A percentile compares a stretch with the other conserved stretches of the same genome.
Conservation (phyloP, 2,797 vertebrate genomes). For the Syndactyla subalaris region DNA sequence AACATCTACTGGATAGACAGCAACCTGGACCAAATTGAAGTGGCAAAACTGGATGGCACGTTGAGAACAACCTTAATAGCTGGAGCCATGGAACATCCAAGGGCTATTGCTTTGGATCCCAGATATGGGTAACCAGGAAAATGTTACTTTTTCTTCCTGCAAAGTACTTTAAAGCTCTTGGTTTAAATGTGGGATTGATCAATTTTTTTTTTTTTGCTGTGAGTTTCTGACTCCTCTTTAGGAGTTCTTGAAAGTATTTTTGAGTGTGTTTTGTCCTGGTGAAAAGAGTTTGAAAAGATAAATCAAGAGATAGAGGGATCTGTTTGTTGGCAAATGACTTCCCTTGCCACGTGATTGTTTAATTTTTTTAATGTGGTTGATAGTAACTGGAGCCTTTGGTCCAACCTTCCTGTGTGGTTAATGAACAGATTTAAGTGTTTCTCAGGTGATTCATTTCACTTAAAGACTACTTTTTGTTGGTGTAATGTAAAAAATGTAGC, state of each 20-base stretch:
- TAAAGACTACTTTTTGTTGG: neutral
- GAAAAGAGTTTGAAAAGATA: neutral
- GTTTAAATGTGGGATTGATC: neutral
- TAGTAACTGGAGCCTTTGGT: neutral
- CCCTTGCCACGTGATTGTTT: neutral
- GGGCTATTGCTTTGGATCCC: conserved; percentile 96
- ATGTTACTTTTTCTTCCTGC: fast-evolving
- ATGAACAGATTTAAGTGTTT: neutral
- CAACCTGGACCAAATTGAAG: conserved; percentile 98
- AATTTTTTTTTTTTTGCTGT: neutral
- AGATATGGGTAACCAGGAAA: conserved; percentile 87
- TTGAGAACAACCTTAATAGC: conserved; percentile 94
- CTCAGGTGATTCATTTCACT: neutral
- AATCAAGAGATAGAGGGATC: fast-evolving
- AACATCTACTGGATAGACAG: conserved; percentile 99
- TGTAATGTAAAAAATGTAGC: neutral
- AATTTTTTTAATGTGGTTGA: neutral
- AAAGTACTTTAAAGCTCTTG: neutral
- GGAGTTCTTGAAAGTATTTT: neutral
- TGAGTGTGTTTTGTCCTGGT: neutral
- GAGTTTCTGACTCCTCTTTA: neutral
- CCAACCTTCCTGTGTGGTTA: neutral
- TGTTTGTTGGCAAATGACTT: neutral
- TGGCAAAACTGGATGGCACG: conserved; percentile 92
- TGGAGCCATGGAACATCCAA: conserved; percentile 96